A percentile compares a stretch with the other conserved stretches of the same genome.
Evolutionary conservation across 1,140 invertebrate genomes (phyloP).

Genomic region (Sycophila sp.): DNA sequence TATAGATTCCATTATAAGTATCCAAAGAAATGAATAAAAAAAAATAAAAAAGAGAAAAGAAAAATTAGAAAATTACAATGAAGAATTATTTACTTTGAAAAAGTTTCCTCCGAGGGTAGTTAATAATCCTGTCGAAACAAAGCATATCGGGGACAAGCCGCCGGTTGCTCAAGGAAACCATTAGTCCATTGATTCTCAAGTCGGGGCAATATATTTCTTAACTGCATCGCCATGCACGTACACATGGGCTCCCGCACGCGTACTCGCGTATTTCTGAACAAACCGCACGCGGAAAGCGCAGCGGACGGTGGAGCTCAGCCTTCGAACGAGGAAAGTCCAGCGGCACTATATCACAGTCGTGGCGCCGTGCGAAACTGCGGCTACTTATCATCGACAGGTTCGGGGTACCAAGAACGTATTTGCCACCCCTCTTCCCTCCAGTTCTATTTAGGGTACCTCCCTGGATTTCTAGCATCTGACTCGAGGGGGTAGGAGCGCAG

Average conservation of each 20-base stretch:
- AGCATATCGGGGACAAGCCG: neutral
- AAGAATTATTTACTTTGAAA: neutral
- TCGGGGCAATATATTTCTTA: conserved; percentile 11
- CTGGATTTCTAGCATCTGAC: neutral
- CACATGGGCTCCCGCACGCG: neutral
- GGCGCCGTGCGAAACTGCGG: neutral
- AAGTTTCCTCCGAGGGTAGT: neutral
- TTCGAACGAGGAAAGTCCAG: neutral
- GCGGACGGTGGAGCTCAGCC: neutral
- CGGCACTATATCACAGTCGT: neutral
- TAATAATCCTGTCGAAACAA: no score
- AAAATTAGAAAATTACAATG: no score
- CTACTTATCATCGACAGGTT: conserved; percentile 18
- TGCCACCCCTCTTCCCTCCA: neutral
- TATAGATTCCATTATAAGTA: no score
- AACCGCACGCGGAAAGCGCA: neutral
- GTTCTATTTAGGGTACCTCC: no score
- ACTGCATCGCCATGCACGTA: neutral
- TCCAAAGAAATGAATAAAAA: no score
- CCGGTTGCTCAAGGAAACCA: neutral
- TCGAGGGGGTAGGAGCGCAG: no score
- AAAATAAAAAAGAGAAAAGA: no score
- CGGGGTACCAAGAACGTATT: neutral
- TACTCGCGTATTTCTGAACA: neutral
- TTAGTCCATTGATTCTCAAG: conserved; percentile 7